Evolutionary conservation across 2,113 vertebrate species (phyloP), one percentile per base, ranked within the genome.

Genomic region (Notarius quadriscutis): DNA sequence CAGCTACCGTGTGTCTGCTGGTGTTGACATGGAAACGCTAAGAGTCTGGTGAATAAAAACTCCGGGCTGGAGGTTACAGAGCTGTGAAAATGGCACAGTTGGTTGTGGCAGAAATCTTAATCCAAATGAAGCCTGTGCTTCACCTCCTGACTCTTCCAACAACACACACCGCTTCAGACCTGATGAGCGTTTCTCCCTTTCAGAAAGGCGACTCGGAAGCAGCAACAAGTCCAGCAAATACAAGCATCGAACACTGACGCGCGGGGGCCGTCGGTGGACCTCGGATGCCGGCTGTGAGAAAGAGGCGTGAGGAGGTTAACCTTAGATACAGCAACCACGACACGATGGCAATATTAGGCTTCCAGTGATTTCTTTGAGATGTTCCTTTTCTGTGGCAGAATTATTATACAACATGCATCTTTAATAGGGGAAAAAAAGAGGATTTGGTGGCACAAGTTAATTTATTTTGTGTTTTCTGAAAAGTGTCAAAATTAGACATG

Each of bases 61-160:
- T 60, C 15, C 48, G 58, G 57, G 48, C 75, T 78, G 22, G 83
- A 86, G 85, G 85, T 90, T 90, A 92, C 90, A 92, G 89, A 87
- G 86, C 74, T 69, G 86, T 91, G 89, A 90, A 92, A 94, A 92
- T 30, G 27, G n/a, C 67, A 7, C 5, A 0, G 27, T 30, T 69
- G 30, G 14, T 17, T 27, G 67, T 62, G 53, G 48, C 91, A 87
- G 74, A 88, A 83, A 89, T 74, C 82, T 89, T 94, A 92, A 93
- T 94, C 93, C 91, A 91, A 93, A 93, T 93, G 58, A 94, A 91
- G 72, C 91, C 63, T 6, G 7, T 18, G 30, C 67, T 71, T 71
- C 67, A 34, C 89, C 81, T 84, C 78, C 79, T 79, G 83, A 8
- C 58, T 4, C 48, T 85, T 27, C 72, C 69, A 89, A 87, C 71